phyloP scores from a whole-genome alignment of 2,113 vertebrate species.

The Cranoglanis bouderius region DNA sequence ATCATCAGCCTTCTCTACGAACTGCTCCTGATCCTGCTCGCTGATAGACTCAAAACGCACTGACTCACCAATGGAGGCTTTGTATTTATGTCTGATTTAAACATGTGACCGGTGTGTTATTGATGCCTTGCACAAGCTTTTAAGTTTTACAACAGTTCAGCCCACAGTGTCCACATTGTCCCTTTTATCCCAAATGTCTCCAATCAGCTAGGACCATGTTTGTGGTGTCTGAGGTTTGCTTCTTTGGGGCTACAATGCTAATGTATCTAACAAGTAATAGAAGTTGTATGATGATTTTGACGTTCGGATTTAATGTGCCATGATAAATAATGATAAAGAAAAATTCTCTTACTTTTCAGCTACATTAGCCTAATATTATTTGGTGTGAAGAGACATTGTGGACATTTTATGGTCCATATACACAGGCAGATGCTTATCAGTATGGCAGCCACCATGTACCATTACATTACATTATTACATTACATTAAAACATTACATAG shows the following conservation, averaged over 20 bases:
- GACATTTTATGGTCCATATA: background rate
- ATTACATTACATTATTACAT: background rate
- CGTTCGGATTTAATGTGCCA: background rate
- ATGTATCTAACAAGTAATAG: background rate
- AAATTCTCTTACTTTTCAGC: background rate
- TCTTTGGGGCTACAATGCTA: too few relatives aligned
- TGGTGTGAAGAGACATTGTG: background rate
- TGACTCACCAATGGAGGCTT: conserved; percentile 53
- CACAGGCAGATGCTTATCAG: background rate
- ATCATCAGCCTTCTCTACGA: conserved; percentile 76
- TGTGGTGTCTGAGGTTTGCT: background rate
- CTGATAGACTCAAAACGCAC: conserved; percentile 76
- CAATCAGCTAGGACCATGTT: background rate
- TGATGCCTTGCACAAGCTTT: background rate
- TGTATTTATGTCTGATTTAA: conserved; percentile 21
- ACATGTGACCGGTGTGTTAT: background rate
- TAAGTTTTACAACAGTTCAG: background rate
- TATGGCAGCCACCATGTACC: background rate
- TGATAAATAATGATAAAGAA: background rate
- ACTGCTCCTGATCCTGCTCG: conserved; percentile 72
- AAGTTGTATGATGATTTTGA: background rate
- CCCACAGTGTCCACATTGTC: background rate
- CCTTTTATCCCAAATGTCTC: background rate
- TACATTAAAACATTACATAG: background rate
- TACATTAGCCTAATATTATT: background rate